Evolutionary conservation across 2,113 vertebrate genomes (phyloP).

Genomic region (Mohoua ochrocephala): DNA sequence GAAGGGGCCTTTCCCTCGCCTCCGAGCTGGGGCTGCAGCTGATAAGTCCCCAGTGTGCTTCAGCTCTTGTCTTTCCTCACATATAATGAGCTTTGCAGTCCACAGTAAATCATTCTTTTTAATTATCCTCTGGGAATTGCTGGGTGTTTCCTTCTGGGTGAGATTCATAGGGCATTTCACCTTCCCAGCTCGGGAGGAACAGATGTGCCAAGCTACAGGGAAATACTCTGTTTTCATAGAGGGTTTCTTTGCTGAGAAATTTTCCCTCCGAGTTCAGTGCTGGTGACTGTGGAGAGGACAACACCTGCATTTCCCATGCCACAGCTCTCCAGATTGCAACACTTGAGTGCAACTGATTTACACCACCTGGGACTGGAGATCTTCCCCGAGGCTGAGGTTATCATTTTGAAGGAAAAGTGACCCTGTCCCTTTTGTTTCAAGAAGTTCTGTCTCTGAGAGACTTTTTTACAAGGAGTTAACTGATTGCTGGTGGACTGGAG

Average conservation of each 20-base stretch:
- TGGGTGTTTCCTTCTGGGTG: background rate
- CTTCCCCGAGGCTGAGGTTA: background rate
- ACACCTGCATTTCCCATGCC: background rate
- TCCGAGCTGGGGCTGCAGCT: background rate
- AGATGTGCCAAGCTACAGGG: background rate
- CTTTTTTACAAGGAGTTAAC: conserved; percentile 15
- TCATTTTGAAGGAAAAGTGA: background rate
- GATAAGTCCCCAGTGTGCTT: background rate
- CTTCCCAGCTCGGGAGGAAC: background rate
- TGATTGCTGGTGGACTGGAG: background rate
- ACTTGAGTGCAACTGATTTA: background rate
- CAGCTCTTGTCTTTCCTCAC: background rate
- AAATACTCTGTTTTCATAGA: background rate
- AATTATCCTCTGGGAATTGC: background rate
- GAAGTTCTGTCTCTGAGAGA: background rate
- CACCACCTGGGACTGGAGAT: background rate
- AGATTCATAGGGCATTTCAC: background rate
- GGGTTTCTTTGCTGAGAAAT: background rate
- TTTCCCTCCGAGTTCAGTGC: background rate
- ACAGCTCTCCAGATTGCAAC: background rate
- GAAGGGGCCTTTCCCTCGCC: background rate
- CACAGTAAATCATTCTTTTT: background rate
- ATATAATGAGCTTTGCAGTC: background rate
- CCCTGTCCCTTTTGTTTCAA: background rate
- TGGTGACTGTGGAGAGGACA: background rate